These are phyloP conservation scores for Asobara japonica DNA, from an alignment of 1,140 invertebrate genomes.

Conservation along the genomic window DNA sequence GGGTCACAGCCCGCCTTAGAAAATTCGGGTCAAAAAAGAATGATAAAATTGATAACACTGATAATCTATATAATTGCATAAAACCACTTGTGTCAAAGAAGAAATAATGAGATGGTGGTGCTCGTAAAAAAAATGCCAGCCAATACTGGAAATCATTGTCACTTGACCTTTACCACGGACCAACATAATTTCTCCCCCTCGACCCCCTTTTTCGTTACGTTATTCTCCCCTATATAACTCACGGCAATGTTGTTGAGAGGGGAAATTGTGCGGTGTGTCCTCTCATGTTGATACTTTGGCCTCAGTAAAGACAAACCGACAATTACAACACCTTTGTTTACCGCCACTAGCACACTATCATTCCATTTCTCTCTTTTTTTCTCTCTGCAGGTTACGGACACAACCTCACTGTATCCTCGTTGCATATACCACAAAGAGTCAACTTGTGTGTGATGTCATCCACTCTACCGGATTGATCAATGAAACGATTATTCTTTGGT, in stretches of 20 bases:
- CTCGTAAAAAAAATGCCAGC: not conserved
- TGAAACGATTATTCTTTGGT: conserved; percentile 35
- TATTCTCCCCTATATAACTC: not conserved
- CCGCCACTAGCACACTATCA: conserved; percentile 9
- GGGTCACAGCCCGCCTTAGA: too few species aligned
- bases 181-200: not conserved
- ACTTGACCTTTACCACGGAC: conserved; percentile 29
- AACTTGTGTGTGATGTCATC: conserved; percentile 33
- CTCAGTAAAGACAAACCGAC: conserved; percentile 33
- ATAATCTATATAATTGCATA: not conserved
- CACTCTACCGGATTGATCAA: conserved; percentile 24
- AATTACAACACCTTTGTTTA: conserved; percentile 39
- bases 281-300: conserved; percentile 32
- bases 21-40: too few species aligned
- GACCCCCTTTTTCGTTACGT: not conserved
- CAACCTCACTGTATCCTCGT: conserved; percentile 22
- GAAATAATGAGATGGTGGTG: not conserved
- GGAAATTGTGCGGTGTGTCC: not conserved
- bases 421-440: conserved; percentile 9
- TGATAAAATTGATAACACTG: not conserved
- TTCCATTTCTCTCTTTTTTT: not conserved
- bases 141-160: conserved; percentile 34
- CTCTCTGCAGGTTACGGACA: conserved; percentile 10
- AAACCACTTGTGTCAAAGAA: not conserved
- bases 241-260: not conserved